A percentile compares a stretch with the other conserved stretches of the same genome.
Conservation (phyloP, 2,888 invertebrate species). For the Eilema sororculum region DNA sequence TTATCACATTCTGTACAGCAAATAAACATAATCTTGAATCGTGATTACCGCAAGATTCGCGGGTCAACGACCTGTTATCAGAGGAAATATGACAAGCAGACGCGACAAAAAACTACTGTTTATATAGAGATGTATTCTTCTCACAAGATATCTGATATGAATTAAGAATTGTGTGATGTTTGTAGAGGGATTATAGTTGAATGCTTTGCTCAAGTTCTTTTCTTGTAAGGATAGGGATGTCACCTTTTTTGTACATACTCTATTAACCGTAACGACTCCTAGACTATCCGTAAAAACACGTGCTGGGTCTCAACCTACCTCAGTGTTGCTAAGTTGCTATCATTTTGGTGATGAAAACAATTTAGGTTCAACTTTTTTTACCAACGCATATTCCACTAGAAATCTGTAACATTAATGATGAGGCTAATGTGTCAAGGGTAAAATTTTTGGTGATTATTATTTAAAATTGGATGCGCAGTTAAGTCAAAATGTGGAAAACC, state of each 20-base stretch:
- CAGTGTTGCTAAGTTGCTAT: too few relatives aligned
- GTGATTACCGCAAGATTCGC: conserved; percentile 52
- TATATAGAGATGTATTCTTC: conserved; percentile 42
- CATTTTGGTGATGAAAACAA: too few relatives aligned
- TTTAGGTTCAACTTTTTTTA: too few relatives aligned
- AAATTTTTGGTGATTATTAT: too few relatives aligned
- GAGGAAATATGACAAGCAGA: conserved; percentile 18
- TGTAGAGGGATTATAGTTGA: conserved; percentile 45
- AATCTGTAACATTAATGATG: too few relatives aligned
- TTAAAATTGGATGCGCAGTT: too few relatives aligned
- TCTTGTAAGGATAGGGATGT: neutral
- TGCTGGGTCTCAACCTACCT: too few relatives aligned
- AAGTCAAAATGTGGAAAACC: too few relatives aligned
- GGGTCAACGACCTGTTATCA: conserved; percentile 57
- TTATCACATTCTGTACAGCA: conserved; percentile 22
- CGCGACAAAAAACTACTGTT: conserved; percentile 41
- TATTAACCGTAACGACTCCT: too few relatives aligned
- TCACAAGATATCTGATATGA: conserved; percentile 54
- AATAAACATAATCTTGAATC: conserved; percentile 44
- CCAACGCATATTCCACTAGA: too few relatives aligned
- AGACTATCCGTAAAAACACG: too few relatives aligned
- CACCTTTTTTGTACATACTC: neutral
- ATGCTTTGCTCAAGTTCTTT: conserved; percentile 13
- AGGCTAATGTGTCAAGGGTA: too few relatives aligned
- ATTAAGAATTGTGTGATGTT: conserved; percentile 39